phyloP scores from a whole-genome alignment of 2,797 vertebrate species.

The Lagodon rhomboides region DNA sequence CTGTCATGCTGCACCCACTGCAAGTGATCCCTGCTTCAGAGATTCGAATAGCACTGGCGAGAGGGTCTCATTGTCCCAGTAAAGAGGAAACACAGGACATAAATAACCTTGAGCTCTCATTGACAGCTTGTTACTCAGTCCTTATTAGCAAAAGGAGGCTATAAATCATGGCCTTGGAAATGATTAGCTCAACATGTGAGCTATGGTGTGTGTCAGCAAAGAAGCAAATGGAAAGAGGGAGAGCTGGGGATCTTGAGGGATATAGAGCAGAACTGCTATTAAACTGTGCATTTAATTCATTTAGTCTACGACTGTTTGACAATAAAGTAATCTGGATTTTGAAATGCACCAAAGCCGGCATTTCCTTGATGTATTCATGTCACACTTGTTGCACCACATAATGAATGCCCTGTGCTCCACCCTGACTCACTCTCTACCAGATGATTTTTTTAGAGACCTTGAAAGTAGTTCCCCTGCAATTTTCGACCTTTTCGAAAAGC shows the following conservation, averaged over 20 bases:
- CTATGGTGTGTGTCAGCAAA: conserved; percentile 60
- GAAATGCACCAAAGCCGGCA: conserved; percentile 8
- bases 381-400: conserved; percentile 51
- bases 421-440: conserved; percentile 20
- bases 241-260: background rate
- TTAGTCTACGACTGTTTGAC: conserved; percentile 7
- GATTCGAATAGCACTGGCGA: conserved; percentile 46
- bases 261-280: conserved; percentile 6
- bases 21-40: conserved; percentile 11
- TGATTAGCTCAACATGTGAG: conserved; percentile 70
- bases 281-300: conserved; percentile 5
- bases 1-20: conserved; percentile 22
- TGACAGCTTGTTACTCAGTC: conserved; percentile 76
- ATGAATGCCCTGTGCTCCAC: conserved; percentile 35
- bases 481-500: conserved; percentile 61
- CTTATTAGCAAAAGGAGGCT: conserved; percentile 71
- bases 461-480: conserved; percentile 56
- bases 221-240: conserved; percentile 8
- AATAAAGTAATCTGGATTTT: conserved; percentile 18
- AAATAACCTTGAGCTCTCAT: conserved; percentile 70
- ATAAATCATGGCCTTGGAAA: conserved; percentile 72
- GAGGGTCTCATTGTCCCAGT: conserved; percentile 43
- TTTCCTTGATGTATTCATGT: conserved; percentile 33
- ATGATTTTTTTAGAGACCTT: conserved; percentile 55
- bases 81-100: conserved; percentile 59